Percentiles rank a stretch among this genome's conserved stretches.
These are phyloP conservation scores for Leptopilina syphax DNA, from an alignment of 2,888 invertebrate species.

Conservation along the genomic window DNA sequence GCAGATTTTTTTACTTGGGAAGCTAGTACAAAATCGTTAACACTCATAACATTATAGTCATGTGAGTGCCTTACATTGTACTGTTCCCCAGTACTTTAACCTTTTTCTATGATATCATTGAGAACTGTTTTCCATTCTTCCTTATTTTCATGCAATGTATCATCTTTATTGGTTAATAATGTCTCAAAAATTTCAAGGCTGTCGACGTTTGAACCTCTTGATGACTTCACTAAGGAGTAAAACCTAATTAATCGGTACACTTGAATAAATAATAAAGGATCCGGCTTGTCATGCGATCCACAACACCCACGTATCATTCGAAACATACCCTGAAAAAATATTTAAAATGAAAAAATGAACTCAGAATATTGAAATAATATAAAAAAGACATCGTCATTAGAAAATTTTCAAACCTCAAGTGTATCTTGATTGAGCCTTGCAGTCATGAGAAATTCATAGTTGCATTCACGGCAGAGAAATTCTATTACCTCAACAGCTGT, in stretches of 20 bases:
- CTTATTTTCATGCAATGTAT: neutral
- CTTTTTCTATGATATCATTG: slow-evolving; percentile 25
- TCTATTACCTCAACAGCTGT: slow-evolving; percentile 4
- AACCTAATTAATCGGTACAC: slow-evolving; percentile 52
- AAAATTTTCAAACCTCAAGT: slow-evolving; percentile 32
- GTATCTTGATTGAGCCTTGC: slow-evolving; percentile 37
- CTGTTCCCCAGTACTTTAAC: neutral
- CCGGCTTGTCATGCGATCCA: slow-evolving; percentile 54
- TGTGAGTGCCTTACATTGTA: slow-evolving; percentile 12
- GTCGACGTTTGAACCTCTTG: slow-evolving; percentile 40
- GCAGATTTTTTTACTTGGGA: too few relatives aligned
- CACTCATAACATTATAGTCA: slow-evolving; percentile 17
- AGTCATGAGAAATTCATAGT: slow-evolving; percentile 30
- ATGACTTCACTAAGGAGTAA: slow-evolving; percentile 50
- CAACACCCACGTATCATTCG: slow-evolving; percentile 53
- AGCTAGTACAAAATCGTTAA: slow-evolving; percentile 1
- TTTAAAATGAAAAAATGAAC: too few relatives aligned
- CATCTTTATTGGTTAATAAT: slow-evolving; percentile 19
- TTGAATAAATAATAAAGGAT: slow-evolving; percentile 51
- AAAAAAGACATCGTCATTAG: neutral
- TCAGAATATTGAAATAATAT: neutral
- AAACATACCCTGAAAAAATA: slow-evolving; percentile 52
- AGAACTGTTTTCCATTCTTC: neutral
- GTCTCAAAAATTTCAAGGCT: slow-evolving; percentile 39
- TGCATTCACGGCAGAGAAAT: neutral